Evolutionary conservation across 2,113 vertebrate species (phyloP).

Genomic region (Oryzias celebensis): DNA sequence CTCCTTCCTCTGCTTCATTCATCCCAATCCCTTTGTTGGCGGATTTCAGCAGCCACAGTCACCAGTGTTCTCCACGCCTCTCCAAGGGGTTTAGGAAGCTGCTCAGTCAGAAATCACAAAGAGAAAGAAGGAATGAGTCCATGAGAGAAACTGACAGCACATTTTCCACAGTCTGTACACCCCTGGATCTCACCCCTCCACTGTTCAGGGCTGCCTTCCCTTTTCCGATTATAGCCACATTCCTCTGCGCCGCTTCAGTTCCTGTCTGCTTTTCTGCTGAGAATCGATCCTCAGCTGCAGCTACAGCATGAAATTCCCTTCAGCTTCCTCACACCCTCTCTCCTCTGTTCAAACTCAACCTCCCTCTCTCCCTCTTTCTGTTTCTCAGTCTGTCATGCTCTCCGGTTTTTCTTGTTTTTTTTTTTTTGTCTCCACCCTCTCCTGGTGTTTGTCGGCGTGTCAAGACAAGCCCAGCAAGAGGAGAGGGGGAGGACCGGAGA

Average conservation of each 20-base stretch:
- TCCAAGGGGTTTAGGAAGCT: conserved; percentile 17
- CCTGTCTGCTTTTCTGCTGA: conserved; percentile 26
- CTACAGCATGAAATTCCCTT: conserved; percentile 38
- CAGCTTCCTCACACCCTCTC: conserved; percentile 45
- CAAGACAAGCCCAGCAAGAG: conserved; percentile 55
- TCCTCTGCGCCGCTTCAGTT: conserved; percentile 8
- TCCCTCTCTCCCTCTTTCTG: conserved; percentile 18
- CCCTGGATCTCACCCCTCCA: conserved; percentile 29
- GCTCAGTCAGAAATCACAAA: conserved; percentile 37
- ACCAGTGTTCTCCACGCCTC: conserved; percentile 3
- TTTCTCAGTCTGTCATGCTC: conserved; percentile 18
- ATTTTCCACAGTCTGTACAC: conserved; percentile 29
- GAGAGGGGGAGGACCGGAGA: conserved; percentile 4
- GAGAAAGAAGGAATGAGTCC: conserved; percentile 31
- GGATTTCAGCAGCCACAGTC: neutral
- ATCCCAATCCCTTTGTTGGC: neutral
- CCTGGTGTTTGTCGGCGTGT: conserved; percentile 63
- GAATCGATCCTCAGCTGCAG: conserved; percentile 27
- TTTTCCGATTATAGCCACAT: conserved; percentile 24
- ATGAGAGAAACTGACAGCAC: conserved; percentile 27
- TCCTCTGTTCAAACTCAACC: conserved; percentile 10
- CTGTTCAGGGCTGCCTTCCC: neutral
- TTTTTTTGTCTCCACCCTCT: conserved; percentile 69
- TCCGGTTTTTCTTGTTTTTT: conserved; percentile 74
- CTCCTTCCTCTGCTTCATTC: neutral